phyloP scores from a whole-genome alignment of 1,140 invertebrate species.

The Scaptomyza graminum region DNA sequence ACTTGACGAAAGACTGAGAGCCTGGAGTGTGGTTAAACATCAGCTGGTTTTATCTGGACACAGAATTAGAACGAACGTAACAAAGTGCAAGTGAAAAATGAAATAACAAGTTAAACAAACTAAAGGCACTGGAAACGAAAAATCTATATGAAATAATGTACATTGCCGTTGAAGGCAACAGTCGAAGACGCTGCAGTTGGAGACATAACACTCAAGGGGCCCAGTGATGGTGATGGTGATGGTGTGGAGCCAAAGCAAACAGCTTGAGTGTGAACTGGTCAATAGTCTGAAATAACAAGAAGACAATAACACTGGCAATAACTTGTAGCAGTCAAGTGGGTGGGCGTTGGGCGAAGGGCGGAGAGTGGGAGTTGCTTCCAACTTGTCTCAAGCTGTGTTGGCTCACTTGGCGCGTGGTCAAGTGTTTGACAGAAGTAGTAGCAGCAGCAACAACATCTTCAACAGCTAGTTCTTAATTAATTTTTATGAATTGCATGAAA shows the following conservation, averaged over 20 bases:
- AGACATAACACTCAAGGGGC: constrained; percentile 8
- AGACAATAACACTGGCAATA: constrained; percentile 80
- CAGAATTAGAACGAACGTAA: background rate
- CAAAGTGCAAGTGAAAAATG: constrained; percentile 68
- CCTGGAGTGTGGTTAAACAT: constrained; percentile 52
- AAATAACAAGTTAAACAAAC: constrained; percentile 69
- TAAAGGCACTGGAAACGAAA: constrained; percentile 31
- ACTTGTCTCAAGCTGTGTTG: constrained; percentile 45
- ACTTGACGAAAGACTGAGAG: constrained; percentile 1
- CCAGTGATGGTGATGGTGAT: background rate
- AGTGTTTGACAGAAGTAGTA: constrained; percentile 57
- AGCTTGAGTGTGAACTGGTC: constrained; percentile 74
- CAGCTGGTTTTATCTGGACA: constrained; percentile 57
- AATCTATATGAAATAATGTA: constrained; percentile 37
- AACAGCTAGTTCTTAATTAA: constrained; percentile 70
- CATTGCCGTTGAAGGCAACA: constrained; percentile 35
- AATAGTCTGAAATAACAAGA: constrained; percentile 81
- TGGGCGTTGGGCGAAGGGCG: background rate
- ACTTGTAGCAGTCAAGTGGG: constrained; percentile 50
- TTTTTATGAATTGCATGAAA: constrained; percentile 80
- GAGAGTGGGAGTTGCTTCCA: constrained; percentile 1
- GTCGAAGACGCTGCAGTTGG: constrained; percentile 18
- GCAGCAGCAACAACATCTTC: constrained; percentile 18
- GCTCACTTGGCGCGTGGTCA: constrained; percentile 61
- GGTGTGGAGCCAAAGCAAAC: constrained; percentile 52